Percentiles rank a stretch among this genome's conserved stretches.
These are phyloP conservation scores for Semaprochilodus insignis DNA, from an alignment of 2,797 vertebrate species.

Conservation along the genomic window DNA sequence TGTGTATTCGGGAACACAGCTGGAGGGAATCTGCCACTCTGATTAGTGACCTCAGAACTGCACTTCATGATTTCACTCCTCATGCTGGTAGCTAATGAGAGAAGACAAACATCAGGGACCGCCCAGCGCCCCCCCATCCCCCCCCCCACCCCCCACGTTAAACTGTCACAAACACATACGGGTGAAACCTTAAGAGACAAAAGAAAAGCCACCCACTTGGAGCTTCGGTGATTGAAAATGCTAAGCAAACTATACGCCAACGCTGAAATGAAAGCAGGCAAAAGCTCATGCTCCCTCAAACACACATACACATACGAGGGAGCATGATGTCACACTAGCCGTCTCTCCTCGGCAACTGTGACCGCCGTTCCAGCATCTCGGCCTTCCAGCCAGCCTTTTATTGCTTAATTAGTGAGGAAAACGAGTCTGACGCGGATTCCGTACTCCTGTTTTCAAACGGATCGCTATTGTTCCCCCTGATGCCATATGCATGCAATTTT, in stretches of 20 bases:
- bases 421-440: conserved; percentile 55
- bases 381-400: conserved; percentile 53
- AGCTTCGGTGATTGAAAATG: conserved; percentile 33
- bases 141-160: conserved; percentile 1
- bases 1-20: conserved; percentile 73
- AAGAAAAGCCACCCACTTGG: conserved; percentile 40
- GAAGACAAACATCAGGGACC: conserved; percentile 69
- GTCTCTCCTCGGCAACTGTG: conserved; percentile 55
- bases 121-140: background rate
- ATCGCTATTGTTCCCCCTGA: conserved; percentile 55
- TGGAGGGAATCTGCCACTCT: conserved; percentile 75
- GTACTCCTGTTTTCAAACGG: conserved; percentile 52
- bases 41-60: conserved; percentile 71
- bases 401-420: conserved; percentile 60
- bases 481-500: conserved; percentile 60
- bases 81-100: conserved; percentile 69
- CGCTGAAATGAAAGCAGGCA: conserved; percentile 46
- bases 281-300: background rate
- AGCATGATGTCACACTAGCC: conserved; percentile 61
- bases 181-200: conserved; percentile 38
- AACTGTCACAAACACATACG: conserved; percentile 29
- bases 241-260: conserved; percentile 30
- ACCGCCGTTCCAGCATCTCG: conserved; percentile 59
- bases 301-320: conserved; percentile 10
- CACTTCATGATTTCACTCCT: conserved; percentile 76